Evolutionary conservation across 2,113 vertebrate genomes (phyloP).

Genomic region (Ellobius talpinus): DNA sequence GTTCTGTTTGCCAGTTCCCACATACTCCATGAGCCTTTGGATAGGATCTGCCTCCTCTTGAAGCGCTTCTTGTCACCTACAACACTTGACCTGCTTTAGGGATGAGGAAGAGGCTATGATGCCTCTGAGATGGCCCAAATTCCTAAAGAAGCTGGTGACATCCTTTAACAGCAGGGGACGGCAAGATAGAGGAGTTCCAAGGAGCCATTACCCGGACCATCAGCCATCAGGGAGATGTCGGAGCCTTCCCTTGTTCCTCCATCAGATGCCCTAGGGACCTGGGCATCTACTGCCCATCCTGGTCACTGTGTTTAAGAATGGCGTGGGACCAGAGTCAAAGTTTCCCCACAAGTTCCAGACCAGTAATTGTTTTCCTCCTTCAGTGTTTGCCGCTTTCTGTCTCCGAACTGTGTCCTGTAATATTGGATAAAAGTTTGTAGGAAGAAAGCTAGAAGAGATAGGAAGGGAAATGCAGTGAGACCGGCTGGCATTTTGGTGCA

Average conservation of each 20-base stretch:
- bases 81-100: neutral
- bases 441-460: neutral
- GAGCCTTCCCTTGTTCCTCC: neutral
- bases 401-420: neutral
- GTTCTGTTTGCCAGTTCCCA: neutral
- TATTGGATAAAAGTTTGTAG: neutral
- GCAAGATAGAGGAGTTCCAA: neutral
- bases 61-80: neutral
- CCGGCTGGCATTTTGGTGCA: neutral
- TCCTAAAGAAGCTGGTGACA: neutral
- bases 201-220: neutral
- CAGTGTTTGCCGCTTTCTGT: neutral
- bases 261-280: no score
- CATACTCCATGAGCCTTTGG: neutral
- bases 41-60: neutral
- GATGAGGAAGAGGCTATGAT: fast-evolving
- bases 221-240: neutral
- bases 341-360: neutral
- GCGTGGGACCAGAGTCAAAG: neutral
- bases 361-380: neutral
- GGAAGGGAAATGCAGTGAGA: neutral
- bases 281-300: neutral
- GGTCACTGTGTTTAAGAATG: neutral
- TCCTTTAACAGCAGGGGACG: neutral
- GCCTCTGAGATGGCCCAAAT: neutral